Base-by-base conservation (phyloP, 2,888 invertebrate species). In the Heliconius charithonia region DNA sequence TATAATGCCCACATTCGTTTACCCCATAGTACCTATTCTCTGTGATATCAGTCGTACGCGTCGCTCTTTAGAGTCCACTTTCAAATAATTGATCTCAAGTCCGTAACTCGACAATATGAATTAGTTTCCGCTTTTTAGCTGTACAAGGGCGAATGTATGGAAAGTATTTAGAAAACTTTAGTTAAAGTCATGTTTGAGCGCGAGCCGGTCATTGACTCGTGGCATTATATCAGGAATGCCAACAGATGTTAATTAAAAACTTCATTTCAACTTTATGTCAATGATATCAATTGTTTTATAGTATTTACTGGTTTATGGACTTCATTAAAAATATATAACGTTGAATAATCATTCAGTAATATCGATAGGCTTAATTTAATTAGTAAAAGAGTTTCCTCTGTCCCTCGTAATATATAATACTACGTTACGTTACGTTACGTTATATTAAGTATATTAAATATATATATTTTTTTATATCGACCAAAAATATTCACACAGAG, bases 21-120 rank as follows among this genome's bases (percentile, higher is more conserved):
- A 62, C 83, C 10, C 37, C 10, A 37, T 37, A 37, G 37, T 37
- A 10, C 84, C 82, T 84, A 85, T 82, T 81, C 80, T 81, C 82
- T 83, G 83, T 84, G 87, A 86, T 89, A 89, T 90, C 88, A 90
- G 87, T 89, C 89, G 86, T 91, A 89, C 84, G 86, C 84, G 84
- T 80, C 83, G 78, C 81, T 77, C 83, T 86, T 76, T 89, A 92
- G 86, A 88, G 89, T 84, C 87, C 86, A 87, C 85, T 86, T 87
- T 91, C 83, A 82, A 82, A 80, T 82, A 83, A 79, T 80, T 70
- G 75, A 63, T 66, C 63, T 78, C 73, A 76, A 78, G 71, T 81
- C 63, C 77, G 81, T 83, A 85, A 85, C 82, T 85, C 85, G 85
- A 82, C 77, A 74, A 66, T 79, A 74, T 83, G 82, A 83, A 85